Base-by-base conservation (phyloP, 1,140 invertebrate species). In the Phocides pigmalion region DNA sequence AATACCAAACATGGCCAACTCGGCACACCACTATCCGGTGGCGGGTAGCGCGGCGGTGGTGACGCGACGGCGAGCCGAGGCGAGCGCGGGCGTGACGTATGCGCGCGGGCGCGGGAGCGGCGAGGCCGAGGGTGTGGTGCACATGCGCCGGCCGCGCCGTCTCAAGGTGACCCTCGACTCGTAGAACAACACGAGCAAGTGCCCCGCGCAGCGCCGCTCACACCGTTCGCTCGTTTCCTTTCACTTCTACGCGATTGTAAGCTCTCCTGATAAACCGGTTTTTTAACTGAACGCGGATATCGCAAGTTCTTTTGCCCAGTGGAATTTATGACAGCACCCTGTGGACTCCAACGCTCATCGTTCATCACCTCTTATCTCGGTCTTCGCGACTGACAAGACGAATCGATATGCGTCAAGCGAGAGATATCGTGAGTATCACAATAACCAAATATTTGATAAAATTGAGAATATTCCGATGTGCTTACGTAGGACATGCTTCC, bases 391-490 rank as follows among this genome's bases (percentile, higher is more conserved):
- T 84, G 83, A 89, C 84, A 86, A 84, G 82, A 84, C 80, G 62
- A 87, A 87, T 87, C 89, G 83, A 91, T 89, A 91, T 91, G 89
- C 87, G 89, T 79, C 89, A 89, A 82, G 81, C 87, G 62, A 68
- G 86, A 79, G 87, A 91, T 66, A 76, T 87, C 66, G 89, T 91
- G 64, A 91, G 89, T 91, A 87, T 58, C 49, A 69, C 50, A 59
- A 61, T 66, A 44, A 51, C 70, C 35, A 82, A 85, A 90, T 82
- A 87, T 84, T 86, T 82, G 67, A 56, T 37, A 64, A 44, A 47
- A 66, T 70, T 70, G 35, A 22, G 66, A 72, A 69, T 66, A 69
- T 76, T 79, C 69, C 76, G 19, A 39, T 46, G 16, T 11, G 15
- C 46, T 19, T 17, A 49, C 46, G 22, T n/a, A 35, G 32, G 1